Evolutionary conservation across 1,140 invertebrate genomes (phyloP), one percentile per base, ranked within the genome.

Genomic region (Euwallacea fornicatus): DNA sequence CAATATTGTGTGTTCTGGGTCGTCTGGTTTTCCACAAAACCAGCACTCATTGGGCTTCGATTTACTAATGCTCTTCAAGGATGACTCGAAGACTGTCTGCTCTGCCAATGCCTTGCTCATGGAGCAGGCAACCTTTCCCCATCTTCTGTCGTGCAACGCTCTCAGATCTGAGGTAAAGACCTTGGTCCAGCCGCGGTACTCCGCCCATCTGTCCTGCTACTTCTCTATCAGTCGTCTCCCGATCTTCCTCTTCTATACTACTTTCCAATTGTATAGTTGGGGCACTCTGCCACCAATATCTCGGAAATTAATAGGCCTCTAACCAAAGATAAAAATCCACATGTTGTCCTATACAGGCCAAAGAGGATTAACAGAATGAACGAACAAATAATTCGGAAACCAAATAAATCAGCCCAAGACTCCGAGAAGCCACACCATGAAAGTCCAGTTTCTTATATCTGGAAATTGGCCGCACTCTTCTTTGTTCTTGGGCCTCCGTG

Each of bases 401-500:
- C 13, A 50, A 50, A 50, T 50, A 50, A 50, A 50, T 50, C 13
- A 50, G 2, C 46, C 46, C 2, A 6, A 50, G 21, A 33, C 21
- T 4, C 21, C n/a, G 21, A 41, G 42, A 43, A 43, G 33, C 8
- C 21, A 61, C 10, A 42, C 21, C n/a, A 42, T 42, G 44, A 43
- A 47, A 61, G 59, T 61, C 21, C 59, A 63, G 43, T 58, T 41
- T 15, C 55, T 58, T 58, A 16, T 13, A 58, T 16, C 9, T 16
- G 16, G 16, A 33, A 58, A 66, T 56, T 15, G 21, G 41, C 0
- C 21, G 21, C 55, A 55, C 56, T 44, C 16, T 21, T 43, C 9
- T 21, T 43, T 21, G 42, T 43, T 66, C 44, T 66, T 66, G 33
- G 15, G n/a, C 42, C 6, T 56, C 21, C 13, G 64, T 66, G 64